Percentiles rank a stretch among this genome's conserved stretches.
phyloP scores from a whole-genome alignment of 2,113 vertebrate species.

The Taurulus bubalis region DNA sequence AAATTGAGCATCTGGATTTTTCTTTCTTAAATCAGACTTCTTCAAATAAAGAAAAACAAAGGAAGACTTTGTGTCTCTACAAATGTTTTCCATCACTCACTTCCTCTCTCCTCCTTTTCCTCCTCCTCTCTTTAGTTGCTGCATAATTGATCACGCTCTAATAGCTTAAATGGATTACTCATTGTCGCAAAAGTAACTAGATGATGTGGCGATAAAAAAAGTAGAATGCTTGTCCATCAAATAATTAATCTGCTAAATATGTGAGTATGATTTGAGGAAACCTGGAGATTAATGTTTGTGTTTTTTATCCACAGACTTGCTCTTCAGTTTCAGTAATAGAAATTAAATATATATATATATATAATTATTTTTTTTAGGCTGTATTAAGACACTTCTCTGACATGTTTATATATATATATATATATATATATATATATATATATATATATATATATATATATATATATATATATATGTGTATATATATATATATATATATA shows the following conservation, averaged over 20 bases:
- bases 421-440: too few species aligned
- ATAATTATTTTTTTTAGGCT: neutral
- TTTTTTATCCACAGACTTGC: neutral
- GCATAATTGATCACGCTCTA: neutral
- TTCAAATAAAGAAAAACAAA: conserved; percentile 51
- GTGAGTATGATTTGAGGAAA: neutral
- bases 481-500: too few species aligned
- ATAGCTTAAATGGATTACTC: neutral
- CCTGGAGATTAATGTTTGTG: neutral
- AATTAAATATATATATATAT: neutral
- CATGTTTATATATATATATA: neutral
- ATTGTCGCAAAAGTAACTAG: neutral
- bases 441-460: too few species aligned
- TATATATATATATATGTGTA: too few species aligned
- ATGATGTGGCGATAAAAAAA: neutral
- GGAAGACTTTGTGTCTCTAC: neutral
- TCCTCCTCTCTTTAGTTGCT: neutral
- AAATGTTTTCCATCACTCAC: neutral
- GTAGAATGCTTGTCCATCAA: neutral
- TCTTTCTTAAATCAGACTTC: conserved; percentile 6
- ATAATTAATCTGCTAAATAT: neutral
- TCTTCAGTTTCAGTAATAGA: neutral
- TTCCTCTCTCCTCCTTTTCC: neutral
- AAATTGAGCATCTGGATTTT: conserved; percentile 36
- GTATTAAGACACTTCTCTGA: neutral